A percentile compares a stretch with the other conserved stretches of the same genome.
Evolutionary conservation across 2,888 invertebrate species (phyloP).

Genomic region (Resseliella maxima): DNA sequence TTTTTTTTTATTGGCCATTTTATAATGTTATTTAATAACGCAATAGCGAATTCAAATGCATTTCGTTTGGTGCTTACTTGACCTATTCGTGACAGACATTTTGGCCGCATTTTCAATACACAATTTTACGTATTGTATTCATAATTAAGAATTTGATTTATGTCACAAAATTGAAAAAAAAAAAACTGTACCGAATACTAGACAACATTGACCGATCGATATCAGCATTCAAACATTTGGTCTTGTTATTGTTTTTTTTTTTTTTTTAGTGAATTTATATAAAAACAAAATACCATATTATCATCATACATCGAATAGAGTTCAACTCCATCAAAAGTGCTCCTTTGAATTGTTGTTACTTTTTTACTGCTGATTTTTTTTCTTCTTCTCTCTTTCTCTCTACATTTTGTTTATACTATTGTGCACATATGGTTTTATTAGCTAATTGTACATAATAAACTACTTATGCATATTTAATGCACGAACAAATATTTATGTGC

Average conservation of each 20-base stretch:
- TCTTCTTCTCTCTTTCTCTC: too few species aligned
- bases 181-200: neutral
- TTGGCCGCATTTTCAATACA: neutral
- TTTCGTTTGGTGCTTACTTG: neutral
- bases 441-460: conserved; percentile 52
- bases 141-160: conserved; percentile 28
- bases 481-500: conserved; percentile 52
- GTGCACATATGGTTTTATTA: conserved; percentile 55
- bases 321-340: neutral
- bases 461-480: conserved; percentile 55
- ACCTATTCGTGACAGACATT: neutral
- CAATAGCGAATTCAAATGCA: neutral
- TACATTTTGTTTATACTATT: conserved; percentile 38
- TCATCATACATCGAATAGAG: neutral
- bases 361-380: conserved; percentile 48
- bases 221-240: neutral
- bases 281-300: neutral
- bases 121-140: neutral
- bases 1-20: neutral
- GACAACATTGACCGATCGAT: neutral
- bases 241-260: neutral
- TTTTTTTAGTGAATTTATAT: neutral
- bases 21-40: neutral
- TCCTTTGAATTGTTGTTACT: neutral
- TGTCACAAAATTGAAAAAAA: neutral